Percentiles rank a stretch among this genome's conserved stretches.
Evolutionary conservation across 2,797 vertebrate species (phyloP).

Genomic region (Arctocebus calabarensis): DNA sequence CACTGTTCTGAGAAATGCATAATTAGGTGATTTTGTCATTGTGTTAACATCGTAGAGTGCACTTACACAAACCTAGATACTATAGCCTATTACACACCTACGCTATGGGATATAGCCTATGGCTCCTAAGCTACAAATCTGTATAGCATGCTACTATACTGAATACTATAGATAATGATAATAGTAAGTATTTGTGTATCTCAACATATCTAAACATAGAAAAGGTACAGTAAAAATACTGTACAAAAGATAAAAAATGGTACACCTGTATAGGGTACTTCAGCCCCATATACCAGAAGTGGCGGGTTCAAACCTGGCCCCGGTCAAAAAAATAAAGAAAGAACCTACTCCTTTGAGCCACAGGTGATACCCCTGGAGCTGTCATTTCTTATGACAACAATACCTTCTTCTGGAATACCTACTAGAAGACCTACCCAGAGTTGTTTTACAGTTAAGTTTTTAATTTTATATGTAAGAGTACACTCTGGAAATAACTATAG

Average conservation of each 20-base stretch:
- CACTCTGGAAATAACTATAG: not conserved
- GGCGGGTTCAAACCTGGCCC: too few relatives aligned
- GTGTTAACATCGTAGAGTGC: not conserved
- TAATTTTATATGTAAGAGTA: not conserved
- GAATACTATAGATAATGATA: not conserved
- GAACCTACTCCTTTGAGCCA: too few relatives aligned
- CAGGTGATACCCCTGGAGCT: not conserved
- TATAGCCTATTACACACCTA: not conserved
- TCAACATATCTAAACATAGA: not conserved
- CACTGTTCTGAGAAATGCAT: not conserved
- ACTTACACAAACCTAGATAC: not conserved
- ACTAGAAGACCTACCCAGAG: not conserved
- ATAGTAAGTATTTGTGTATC: not conserved
- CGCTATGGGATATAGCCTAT: not conserved
- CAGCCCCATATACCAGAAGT: too few relatives aligned
- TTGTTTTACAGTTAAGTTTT: not conserved
- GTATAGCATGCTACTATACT: not conserved
- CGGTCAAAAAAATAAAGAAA: too few relatives aligned
- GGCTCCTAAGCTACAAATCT: not conserved
- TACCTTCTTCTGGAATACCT: not conserved
- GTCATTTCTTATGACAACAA: not conserved
- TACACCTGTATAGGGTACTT: too few relatives aligned
- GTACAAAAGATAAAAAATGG: too few relatives aligned
- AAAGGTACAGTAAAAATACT: not conserved
- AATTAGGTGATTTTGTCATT: not conserved